A percentile compares a stretch with the other conserved stretches of the same genome.
phyloP scores from a whole-genome alignment of 2,797 vertebrate genomes.

The Tinamus major region DNA sequence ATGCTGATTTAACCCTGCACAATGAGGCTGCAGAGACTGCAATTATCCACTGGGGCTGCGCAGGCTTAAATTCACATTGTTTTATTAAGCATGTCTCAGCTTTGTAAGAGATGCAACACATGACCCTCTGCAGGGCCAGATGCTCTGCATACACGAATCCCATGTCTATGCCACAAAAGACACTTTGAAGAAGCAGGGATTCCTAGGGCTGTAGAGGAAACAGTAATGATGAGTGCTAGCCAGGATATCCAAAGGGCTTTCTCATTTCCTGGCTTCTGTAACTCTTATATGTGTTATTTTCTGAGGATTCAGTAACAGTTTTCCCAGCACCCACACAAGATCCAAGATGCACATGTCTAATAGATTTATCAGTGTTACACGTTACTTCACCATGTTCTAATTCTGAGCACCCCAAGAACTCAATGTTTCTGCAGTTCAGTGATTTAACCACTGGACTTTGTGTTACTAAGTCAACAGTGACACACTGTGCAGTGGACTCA shows the following conservation, averaged over 20 bases:
- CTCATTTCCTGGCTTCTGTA: not conserved
- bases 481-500: not conserved
- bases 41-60: not conserved
- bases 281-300: not conserved
- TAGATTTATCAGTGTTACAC: not conserved
- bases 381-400: not conserved
- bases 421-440: not conserved
- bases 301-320: not conserved
- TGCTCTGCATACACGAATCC: not conserved
- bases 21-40: constrained; percentile 36
- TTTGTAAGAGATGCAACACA: not conserved
- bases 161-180: not conserved
- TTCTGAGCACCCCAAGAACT: not conserved
- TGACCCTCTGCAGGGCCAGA: not conserved
- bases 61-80: not conserved
- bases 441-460: not conserved
- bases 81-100: not conserved
- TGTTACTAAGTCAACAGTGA: not conserved
- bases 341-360: not conserved
- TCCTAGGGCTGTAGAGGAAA: not conserved
- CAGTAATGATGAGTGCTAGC: not conserved
- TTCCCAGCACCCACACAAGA: not conserved
- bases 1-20: constrained; percentile 9
- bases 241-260: not conserved
- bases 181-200: not conserved